These are phyloP conservation scores for Acleris sparsana DNA, from an alignment of 2,888 invertebrate genomes.

Conservation along the genomic window DNA sequence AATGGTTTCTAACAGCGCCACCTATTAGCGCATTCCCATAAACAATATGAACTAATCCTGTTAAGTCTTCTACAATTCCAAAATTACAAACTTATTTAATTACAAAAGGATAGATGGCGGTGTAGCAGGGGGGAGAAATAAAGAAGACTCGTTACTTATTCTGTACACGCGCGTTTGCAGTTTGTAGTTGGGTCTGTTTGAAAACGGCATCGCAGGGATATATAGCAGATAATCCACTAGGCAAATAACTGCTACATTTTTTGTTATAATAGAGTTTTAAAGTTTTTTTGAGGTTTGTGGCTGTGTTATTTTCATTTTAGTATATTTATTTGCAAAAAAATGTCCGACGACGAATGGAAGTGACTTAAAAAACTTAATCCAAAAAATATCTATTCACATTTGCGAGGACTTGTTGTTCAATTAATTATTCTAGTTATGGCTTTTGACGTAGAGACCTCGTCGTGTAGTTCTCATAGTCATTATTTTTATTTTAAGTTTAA, in stretches of 20 bases:
- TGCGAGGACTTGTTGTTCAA: too few species aligned
- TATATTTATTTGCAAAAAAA: too few species aligned
- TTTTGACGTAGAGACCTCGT: too few species aligned
- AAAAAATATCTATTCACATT: too few species aligned
- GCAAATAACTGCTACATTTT: background rate
- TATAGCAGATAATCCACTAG: constrained; percentile 5
- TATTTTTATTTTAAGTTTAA: too few species aligned
- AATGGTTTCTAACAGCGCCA: too few species aligned
- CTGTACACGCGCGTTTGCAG: constrained; percentile 41
- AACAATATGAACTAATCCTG: background rate
- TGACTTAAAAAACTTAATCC: too few species aligned
- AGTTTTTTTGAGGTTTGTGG: background rate
- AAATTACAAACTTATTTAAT: constrained; percentile 20
- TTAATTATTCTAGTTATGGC: too few species aligned
- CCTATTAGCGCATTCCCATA: too few species aligned
- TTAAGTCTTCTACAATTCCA: background rate
- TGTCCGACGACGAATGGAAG: too few species aligned
- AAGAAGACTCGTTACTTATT: constrained; percentile 33
- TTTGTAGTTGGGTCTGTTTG: constrained; percentile 38
- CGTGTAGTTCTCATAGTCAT: too few species aligned
- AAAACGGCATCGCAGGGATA: constrained; percentile 5
- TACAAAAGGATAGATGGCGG: constrained; percentile 32
- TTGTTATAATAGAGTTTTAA: background rate
- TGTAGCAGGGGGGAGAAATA: constrained; percentile 27
- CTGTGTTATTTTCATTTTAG: background rate